phyloP scores from a whole-genome alignment of 2,888 invertebrate genomes.

The Cheilosia grossa region DNA sequence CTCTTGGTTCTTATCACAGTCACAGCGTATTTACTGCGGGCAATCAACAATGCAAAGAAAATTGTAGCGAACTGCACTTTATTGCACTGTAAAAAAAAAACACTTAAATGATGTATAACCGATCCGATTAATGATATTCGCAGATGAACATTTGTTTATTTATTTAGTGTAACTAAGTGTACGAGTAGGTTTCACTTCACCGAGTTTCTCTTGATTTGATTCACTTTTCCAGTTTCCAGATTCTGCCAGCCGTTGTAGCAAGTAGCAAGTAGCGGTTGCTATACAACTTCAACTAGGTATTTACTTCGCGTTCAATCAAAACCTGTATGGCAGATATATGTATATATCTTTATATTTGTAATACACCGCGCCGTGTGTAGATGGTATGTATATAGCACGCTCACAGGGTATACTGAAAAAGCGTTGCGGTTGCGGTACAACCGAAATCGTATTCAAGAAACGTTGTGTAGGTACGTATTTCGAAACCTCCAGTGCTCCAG shows the following conservation, averaged over 20 bases:
- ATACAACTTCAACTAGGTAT: slow-evolving; percentile 6
- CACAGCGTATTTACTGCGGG: not conserved
- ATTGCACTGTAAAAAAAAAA: not conserved
- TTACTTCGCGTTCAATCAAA: slow-evolving; percentile 42
- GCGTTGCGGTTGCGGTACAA: slow-evolving; percentile 1
- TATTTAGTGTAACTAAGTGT: slow-evolving; percentile 1
- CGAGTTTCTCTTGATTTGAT: slow-evolving; percentile 58
- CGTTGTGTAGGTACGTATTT: slow-evolving; percentile 11
- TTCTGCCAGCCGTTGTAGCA: slow-evolving; percentile 8
- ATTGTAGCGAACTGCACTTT: slow-evolving; percentile 15
- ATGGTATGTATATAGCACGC: not conserved
- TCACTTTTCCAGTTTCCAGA: slow-evolving; percentile 60
- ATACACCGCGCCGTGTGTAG: not conserved
- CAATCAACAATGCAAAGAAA: slow-evolving; percentile 22
- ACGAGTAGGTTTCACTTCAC: slow-evolving; percentile 49
- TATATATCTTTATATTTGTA: not conserved
- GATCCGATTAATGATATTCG: not conserved
- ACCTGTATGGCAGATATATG: slow-evolving; percentile 27
- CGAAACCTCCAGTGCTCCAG: not conserved
- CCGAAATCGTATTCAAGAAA: not conserved
- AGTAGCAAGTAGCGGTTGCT: slow-evolving; percentile 23
- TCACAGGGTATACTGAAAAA: not conserved
- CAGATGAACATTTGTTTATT: slow-evolving; percentile 34
- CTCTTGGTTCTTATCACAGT: slow-evolving; percentile 57
- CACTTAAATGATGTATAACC: not conserved